These are phyloP conservation scores for Willowsia nigromaculata DNA, from an alignment of 2,888 invertebrate species.

Conservation along the genomic window DNA sequence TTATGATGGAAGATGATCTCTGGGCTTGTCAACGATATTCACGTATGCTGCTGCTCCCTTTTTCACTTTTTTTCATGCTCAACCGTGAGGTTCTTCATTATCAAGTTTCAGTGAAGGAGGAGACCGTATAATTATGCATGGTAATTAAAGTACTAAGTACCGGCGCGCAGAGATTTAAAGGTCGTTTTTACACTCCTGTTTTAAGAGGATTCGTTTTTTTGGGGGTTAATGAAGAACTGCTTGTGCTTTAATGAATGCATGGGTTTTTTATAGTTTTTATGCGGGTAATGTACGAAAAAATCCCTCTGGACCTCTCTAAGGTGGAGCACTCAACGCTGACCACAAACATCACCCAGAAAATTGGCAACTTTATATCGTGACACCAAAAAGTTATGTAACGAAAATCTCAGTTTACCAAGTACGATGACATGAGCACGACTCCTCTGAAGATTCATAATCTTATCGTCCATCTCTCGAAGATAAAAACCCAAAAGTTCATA, in stretches of 20 bases:
- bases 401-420: not conserved
- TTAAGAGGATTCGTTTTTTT: not conserved
- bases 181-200: not conserved
- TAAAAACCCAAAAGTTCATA: not conserved
- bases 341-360: not conserved
- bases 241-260: not conserved
- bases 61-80: not conserved
- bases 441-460: not conserved
- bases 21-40: constrained; percentile 19
- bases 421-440: not conserved
- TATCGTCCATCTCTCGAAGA: not conserved
- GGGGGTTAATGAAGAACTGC: constrained; percentile 19
- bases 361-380: not conserved
- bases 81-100: not conserved
- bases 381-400: not conserved
- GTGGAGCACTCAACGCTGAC: not conserved
- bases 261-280: constrained; percentile 25
- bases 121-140: constrained; percentile 41
- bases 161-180: constrained; percentile 43
- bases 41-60: not conserved
- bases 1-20: constrained; percentile 47
- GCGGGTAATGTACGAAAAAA: no score
- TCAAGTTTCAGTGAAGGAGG: constrained; percentile 12
- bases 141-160: constrained; percentile 43
- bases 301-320: no score